These are phyloP conservation scores for Platysteira castanea DNA, from an alignment of 2,113 vertebrate genomes.

Conservation along the genomic window DNA sequence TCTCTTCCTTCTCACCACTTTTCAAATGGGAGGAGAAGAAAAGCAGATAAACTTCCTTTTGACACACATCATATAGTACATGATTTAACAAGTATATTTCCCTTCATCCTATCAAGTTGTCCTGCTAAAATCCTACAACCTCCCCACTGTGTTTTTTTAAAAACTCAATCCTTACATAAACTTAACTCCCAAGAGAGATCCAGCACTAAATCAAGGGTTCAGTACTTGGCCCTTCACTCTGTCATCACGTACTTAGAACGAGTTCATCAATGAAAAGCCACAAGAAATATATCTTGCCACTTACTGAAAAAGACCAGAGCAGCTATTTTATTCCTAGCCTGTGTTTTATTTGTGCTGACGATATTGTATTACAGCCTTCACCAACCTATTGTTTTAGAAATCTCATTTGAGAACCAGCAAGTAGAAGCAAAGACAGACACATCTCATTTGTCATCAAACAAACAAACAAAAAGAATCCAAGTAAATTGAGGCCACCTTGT, in stretches of 20 bases:
- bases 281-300: not conserved
- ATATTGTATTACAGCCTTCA: not conserved
- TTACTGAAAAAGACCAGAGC: not conserved
- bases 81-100: not conserved
- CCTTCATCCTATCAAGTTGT: not conserved
- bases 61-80: fast-evolving
- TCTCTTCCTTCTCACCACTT: not conserved
- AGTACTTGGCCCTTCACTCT: not conserved
- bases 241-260: fast-evolving
- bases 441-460: not conserved
- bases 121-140: not conserved
- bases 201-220: not conserved
- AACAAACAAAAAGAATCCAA: not conserved
- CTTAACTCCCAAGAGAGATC: not conserved
- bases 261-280: not conserved
- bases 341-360: not conserved
- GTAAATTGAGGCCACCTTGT: not conserved
- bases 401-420: not conserved
- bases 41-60: not conserved
- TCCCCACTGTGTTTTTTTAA: not conserved
- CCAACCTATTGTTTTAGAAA: not conserved
- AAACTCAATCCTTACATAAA: not conserved
- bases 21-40: not conserved
- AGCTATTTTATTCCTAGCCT: not conserved
- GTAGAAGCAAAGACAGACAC: not conserved